phyloP scores from a whole-genome alignment of 1,140 invertebrate species.

The Calephelis nemesis region DNA sequence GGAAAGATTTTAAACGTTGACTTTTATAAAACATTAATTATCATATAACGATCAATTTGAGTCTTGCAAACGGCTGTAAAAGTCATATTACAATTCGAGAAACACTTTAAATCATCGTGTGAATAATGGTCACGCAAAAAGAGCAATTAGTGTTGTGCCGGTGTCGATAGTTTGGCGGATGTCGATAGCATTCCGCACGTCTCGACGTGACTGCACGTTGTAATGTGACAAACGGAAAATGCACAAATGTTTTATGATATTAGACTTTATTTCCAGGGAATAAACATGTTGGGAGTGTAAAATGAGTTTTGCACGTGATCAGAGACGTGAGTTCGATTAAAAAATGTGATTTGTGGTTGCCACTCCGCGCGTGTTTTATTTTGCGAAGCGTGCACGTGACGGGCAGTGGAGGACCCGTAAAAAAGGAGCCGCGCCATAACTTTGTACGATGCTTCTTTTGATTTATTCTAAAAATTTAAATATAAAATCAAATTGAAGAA shows the following conservation, averaged over 20 bases:
- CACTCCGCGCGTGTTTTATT: conserved; percentile 69
- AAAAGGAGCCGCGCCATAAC: conserved; percentile 37
- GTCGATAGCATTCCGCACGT: conserved; percentile 68
- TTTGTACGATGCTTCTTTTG: conserved; percentile 14
- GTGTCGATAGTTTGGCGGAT: conserved; percentile 70
- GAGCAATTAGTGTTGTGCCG: conserved; percentile 68
- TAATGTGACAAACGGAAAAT: conserved; percentile 43
- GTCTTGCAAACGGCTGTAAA: conserved; percentile 57
- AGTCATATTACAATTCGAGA: conserved; percentile 57
- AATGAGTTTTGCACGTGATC: conserved; percentile 36
- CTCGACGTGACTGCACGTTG: conserved; percentile 64
- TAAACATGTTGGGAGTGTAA: conserved; percentile 19
- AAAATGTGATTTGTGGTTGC: conserved; percentile 76
- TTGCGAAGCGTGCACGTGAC: conserved; percentile 67
- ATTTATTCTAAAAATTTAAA: conserved; percentile 9
- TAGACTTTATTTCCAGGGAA: conserved; percentile 29
- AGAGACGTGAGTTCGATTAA: conserved; percentile 72
- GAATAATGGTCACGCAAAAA: conserved; percentile 62
- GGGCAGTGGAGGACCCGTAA: conserved; percentile 46
- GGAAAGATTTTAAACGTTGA: conserved; percentile 14
- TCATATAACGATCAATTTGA: conserved; percentile 57
- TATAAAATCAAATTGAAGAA: too few relatives aligned
- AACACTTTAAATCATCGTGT: conserved; percentile 67
- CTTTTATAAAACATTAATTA: conserved; percentile 32
- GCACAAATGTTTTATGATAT: conserved; percentile 16